Evolutionary conservation across 2,113 vertebrate genomes (phyloP).

Genomic region (Channa maculata): DNA sequence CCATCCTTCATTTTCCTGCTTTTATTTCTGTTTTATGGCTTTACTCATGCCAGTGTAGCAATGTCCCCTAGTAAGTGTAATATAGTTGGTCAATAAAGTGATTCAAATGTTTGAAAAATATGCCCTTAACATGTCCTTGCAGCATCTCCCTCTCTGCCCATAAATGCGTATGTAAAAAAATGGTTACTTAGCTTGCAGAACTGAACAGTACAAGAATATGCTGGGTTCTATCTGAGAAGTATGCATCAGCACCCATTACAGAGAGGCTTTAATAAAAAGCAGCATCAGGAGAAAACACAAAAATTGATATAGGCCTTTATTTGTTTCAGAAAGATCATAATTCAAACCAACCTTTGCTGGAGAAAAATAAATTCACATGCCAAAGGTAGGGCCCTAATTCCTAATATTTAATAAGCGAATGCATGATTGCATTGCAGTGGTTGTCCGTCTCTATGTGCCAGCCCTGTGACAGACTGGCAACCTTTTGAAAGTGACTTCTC

Average conservation of each 20-base stretch:
- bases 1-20: slow-evolving; percentile 13
- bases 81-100: slow-evolving; percentile 47
- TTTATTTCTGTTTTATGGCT: slow-evolving; percentile 20
- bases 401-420: too few relatives aligned
- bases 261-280: slow-evolving; percentile 35
- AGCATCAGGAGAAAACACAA: slow-evolving; percentile 48
- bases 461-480: too few relatives aligned
- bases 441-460: too few relatives aligned
- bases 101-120: slow-evolving; percentile 57
- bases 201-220: slow-evolving; percentile 42
- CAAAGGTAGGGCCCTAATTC: not conserved
- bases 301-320: slow-evolving; percentile 29
- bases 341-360: slow-evolving; percentile 12
- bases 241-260: slow-evolving; percentile 30
- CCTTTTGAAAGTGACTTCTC: too few relatives aligned
- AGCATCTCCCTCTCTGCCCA: slow-evolving; percentile 25
- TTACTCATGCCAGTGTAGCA: slow-evolving; percentile 16
- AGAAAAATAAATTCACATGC: slow-evolving; percentile 27
- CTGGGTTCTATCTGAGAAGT: slow-evolving; percentile 17
- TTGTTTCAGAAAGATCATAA: slow-evolving; percentile 45
- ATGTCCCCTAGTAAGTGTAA: slow-evolving; percentile 33
- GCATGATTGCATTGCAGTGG: too few relatives aligned
- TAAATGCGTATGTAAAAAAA: slow-evolving; percentile 43
- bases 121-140: slow-evolving; percentile 15
- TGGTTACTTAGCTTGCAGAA: slow-evolving; percentile 29